phyloP scores from a whole-genome alignment of 2,888 invertebrate genomes.

The Laothoe populi region DNA sequence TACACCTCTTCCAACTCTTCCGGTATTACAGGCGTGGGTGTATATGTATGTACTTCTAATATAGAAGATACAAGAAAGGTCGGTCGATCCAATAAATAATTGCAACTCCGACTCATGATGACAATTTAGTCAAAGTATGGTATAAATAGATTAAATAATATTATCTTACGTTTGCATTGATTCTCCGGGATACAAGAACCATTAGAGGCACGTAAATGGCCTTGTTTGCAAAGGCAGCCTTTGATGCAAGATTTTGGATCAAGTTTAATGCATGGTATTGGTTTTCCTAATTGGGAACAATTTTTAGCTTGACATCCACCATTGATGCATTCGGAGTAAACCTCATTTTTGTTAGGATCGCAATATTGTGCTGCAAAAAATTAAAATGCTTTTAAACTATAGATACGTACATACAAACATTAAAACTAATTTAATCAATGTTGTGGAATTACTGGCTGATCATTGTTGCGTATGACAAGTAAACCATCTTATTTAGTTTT shows the following conservation, averaged over 20 bases:
- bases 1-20: too few species aligned
- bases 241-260: conserved; percentile 42
- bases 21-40: too few species aligned
- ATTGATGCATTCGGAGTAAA: conserved; percentile 48
- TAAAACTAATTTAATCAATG: not conserved
- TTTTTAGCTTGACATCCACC: conserved; percentile 50
- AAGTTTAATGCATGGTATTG: conserved; percentile 44
- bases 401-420: not conserved
- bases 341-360: conserved; percentile 39
- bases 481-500: too few species aligned
- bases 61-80: too few species aligned
- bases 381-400: not conserved
- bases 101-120: too few species aligned
- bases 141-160: too few species aligned
- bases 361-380: not conserved
- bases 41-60: too few species aligned
- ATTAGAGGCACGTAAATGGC: conserved; percentile 44
- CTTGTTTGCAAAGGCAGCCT: conserved; percentile 52
- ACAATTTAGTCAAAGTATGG: too few species aligned
- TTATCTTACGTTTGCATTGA: conserved; percentile 47
- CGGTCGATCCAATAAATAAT: too few species aligned
- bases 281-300: conserved; percentile 48
- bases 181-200: conserved; percentile 49
- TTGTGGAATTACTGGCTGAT: too few species aligned
- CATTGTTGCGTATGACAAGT: too few species aligned